Evolutionary conservation across 2,113 vertebrate genomes (phyloP).

Genomic region (Turdus rufiventris): DNA sequence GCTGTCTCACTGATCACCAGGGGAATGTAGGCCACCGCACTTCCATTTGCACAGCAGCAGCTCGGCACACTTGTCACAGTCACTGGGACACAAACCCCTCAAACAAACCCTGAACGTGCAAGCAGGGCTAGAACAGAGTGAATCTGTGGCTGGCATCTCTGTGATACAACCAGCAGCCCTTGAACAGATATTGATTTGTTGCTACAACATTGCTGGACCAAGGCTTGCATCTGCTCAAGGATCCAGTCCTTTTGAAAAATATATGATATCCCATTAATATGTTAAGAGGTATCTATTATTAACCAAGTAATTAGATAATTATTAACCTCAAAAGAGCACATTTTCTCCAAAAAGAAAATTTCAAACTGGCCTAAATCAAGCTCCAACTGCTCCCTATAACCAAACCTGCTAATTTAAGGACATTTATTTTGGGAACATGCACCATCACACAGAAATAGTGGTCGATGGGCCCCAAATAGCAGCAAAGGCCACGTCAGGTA

Average conservation of each 20-base stretch:
- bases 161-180: not conserved
- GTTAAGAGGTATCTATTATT: not conserved
- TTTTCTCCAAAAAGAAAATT: not conserved
- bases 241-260: not conserved
- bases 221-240: not conserved
- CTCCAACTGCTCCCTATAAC: not conserved
- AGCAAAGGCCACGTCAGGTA: not conserved
- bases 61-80: not conserved
- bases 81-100: not conserved
- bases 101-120: not conserved
- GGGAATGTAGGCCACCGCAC: slow-evolving; percentile 16
- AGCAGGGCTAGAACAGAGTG: not conserved
- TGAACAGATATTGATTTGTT: not conserved
- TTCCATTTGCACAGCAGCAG: not conserved
- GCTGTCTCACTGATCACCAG: not conserved
- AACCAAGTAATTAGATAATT: not conserved
- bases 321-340: not conserved
- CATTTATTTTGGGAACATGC: not conserved
- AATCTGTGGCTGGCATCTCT: not conserved
- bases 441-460: not conserved
- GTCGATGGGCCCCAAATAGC: not conserved
- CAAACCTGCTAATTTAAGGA: not conserved
- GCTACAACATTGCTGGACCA: accelerated
- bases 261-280: not conserved
- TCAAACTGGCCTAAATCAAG: not conserved